Percentiles rank a stretch among this genome's conserved stretches.
Conservation (phyloP, 2,113 vertebrate genomes). For the Lynx canadensis region DNA sequence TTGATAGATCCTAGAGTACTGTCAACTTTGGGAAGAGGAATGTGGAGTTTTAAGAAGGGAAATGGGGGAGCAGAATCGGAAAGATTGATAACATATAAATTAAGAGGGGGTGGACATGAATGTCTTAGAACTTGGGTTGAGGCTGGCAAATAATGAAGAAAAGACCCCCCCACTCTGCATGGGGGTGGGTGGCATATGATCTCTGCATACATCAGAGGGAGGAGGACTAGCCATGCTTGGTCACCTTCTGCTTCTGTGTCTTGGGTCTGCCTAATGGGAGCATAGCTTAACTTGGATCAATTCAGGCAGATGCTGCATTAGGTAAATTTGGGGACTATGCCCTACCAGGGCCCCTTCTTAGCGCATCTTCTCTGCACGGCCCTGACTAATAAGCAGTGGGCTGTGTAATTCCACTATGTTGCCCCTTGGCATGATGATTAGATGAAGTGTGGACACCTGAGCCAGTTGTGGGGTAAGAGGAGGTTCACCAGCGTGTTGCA, state of each 20-base stretch:
- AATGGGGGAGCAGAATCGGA: not conserved
- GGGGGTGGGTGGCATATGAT: not conserved
- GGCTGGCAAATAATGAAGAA: not conserved
- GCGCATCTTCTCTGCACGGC: not conserved
- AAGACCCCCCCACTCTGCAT: rapidly evolving
- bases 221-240: not conserved
- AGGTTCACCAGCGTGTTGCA: not conserved
- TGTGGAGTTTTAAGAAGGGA: not conserved
- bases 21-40: not conserved
- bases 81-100: not conserved
- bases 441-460: not conserved
- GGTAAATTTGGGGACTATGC: not conserved
- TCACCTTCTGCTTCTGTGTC: not conserved
- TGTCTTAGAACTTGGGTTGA: not conserved
- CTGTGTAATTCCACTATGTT: not conserved
- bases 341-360: not conserved
- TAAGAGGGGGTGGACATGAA: not conserved
- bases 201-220: not conserved
- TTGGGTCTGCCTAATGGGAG: not conserved
- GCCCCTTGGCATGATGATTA: not conserved
- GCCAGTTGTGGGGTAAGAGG: not conserved
- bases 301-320: not conserved
- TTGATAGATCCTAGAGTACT: not conserved
- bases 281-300: not conserved
- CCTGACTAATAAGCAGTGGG: not conserved